Evolutionary conservation across 2,888 invertebrate genomes (phyloP).

Genomic region (Hylaea fasciaria): DNA sequence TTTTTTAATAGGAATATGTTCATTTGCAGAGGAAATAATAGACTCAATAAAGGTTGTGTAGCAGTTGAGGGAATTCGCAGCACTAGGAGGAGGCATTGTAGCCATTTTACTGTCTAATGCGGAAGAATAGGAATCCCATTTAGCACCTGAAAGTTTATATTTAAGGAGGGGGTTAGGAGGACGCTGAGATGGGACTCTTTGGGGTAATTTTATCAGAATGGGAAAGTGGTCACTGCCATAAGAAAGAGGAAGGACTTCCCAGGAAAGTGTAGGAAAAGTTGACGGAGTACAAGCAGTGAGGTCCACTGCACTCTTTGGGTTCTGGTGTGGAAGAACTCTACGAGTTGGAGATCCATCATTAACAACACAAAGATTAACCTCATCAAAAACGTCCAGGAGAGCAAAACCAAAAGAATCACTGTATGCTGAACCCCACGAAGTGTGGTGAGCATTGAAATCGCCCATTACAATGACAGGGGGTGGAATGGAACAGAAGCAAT

Average conservation of each 20-base stretch:
- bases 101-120: conserved; percentile 8
- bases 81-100: not conserved
- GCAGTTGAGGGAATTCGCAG: not conserved
- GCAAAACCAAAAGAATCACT: conserved; percentile 12
- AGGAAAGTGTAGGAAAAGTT: conserved; percentile 5
- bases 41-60: not conserved
- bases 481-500: conserved; percentile 19
- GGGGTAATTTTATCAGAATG: conserved; percentile 23
- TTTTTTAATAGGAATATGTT: conserved; percentile 18
- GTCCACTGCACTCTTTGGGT: conserved; percentile 40
- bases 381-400: conserved; percentile 35
- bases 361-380: conserved; percentile 33
- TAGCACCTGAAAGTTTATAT: conserved; percentile 22
- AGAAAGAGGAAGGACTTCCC: conserved; percentile 22
- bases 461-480: conserved; percentile 19
- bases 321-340: conserved; percentile 26
- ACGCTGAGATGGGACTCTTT: not conserved
- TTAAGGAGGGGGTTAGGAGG: conserved; percentile 15
- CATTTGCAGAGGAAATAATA: conserved; percentile 2
- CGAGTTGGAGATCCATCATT: conserved; percentile 42
- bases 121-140: conserved; percentile 20
- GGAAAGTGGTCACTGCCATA: conserved; percentile 42
- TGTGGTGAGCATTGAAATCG: conserved; percentile 32
- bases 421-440: conserved; percentile 32
- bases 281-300: conserved; percentile 34